Base-by-base conservation (phyloP, 2,797 vertebrate genomes). In the Sebastes dallii region DNA sequence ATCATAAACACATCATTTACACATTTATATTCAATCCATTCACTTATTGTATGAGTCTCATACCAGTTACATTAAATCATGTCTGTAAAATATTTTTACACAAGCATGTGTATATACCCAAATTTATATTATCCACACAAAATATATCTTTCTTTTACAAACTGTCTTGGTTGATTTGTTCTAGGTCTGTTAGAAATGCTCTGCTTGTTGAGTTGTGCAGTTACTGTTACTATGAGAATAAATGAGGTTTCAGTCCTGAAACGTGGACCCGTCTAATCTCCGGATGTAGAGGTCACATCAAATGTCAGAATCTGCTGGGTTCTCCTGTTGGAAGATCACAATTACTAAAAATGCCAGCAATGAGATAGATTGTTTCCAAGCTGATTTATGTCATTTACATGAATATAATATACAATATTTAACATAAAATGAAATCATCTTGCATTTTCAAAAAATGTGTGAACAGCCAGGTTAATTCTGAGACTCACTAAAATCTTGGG, bases 301-400 rank as follows among this genome's bases (percentile, higher is more conserved):
- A 30, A 80, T 4, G 6, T 90, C 77, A 54, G 86, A 91, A 24
- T 92, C 82, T 66, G 85, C 25, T 60, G 82, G 56, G 24, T 62
- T 14, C 3, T 88, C 85, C 93, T 93, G 76, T 70, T 7, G 61
- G 50, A 71, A 76, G 16, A 88, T 32, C 14, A 71, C 20, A 3
- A 22, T 67, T 55, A 60, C 16, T 12, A 25, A 29, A 68, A 69
- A 72, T 14, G 5, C 1, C 30, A 59, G 13, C 25, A 62, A 14
- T 2, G 2, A 10, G 2, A 60, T 36, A 2, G 9, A 36, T 34
- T 6, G n/a, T 74, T 29, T 52, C 24, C 13, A 24, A 9, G 62
- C 25, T 29, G 16, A 3, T 59, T 77, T 20, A 20, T 64, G 25
- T 61, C 8, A 65, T 18, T 25, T 3, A 6, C 3, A 34, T 10